Base-by-base conservation (phyloP, 2,888 invertebrate genomes). In the Chloromyia formosa region DNA sequence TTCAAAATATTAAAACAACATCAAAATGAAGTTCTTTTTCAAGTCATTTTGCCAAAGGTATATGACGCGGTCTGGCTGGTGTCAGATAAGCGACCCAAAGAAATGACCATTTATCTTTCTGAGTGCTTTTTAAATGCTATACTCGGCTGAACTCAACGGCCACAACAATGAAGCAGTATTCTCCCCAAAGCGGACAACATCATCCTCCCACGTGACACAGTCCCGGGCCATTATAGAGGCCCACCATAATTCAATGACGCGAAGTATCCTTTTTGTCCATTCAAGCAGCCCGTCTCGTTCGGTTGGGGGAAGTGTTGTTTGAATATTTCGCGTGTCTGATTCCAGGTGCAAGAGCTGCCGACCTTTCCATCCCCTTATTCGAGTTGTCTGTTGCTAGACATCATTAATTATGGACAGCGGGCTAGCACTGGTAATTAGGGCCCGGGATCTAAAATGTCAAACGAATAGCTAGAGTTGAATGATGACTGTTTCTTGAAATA, bases 81-180 rank as follows among this genome's bases (percentile, higher is more conserved):
- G 64, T 49, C 66, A 68, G 66, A 68, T 49, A 68, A 49, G 66
- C 20, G n/a, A 5, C 9, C 16, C n/a, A 49, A 23, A 49, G 49
- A 49, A 68, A 53, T 68, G 66, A 68, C 66, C 66, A 68, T 68
- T 68, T 49, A 68, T 68, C 66, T 68, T 49, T 45, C 35, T 68
- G 23, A 45, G 49, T 45, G 23, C 9, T 45, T 49, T 68, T 49
- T 68, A 49, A 68, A 45, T 49, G 64, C 12, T 64, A 61, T 35
- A 27, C 27, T 61, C n/a, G 10, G 27, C 27, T 14, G 22, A 7
- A 27, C 23, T 27, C 23, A 61, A 27, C 14, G 22, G 27, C 12
- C 42, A 42, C 42, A 9, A 12, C 42, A 42, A 42, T 9, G 42
- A n/a, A n/a, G 12, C 42, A 42, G 42, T 42, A 42, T 12, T 42